Conservation (phyloP, 2,113 vertebrate genomes). For the Pseudorasbora parva region DNA sequence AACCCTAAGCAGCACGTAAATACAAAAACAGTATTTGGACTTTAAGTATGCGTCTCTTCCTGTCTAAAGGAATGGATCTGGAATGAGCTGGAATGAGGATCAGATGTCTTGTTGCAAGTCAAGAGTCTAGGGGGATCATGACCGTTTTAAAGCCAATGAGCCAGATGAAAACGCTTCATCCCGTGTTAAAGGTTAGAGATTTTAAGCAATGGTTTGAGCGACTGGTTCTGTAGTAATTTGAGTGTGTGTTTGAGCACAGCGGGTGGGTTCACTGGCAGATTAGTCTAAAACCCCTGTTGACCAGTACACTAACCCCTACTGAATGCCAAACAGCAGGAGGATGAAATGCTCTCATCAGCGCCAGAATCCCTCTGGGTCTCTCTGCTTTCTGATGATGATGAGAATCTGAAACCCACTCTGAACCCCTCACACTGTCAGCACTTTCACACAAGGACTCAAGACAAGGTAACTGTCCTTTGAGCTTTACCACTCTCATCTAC, state of each 20-base stretch:
- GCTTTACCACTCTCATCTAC: neutral
- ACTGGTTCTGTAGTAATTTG: slow-evolving; percentile 30
- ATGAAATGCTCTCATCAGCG: slow-evolving; percentile 3
- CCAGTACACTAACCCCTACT: slow-evolving; percentile 18
- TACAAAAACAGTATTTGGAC: neutral
- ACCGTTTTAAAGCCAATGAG: neutral
- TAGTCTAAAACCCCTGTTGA: slow-evolving; percentile 23
- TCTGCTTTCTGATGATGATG: slow-evolving; percentile 41
- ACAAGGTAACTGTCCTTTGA: slow-evolving; percentile 31
- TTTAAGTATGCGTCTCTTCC: neutral
- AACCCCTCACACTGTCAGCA: slow-evolving; percentile 21
- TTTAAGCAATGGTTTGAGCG: neutral
- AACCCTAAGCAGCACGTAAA: neutral
- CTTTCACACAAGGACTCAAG: neutral
- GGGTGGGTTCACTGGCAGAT: slow-evolving; percentile 28
- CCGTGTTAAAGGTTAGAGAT: neutral
- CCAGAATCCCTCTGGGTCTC: slow-evolving; percentile 3
- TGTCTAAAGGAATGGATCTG: neutral
- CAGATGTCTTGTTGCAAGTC: too few relatives aligned
- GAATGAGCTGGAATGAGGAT: neutral
- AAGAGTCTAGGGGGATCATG: neutral
- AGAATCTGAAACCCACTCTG: slow-evolving; percentile 41
- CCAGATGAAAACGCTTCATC: neutral
- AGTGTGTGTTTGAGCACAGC: slow-evolving; percentile 19
- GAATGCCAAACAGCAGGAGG: slow-evolving; percentile 2